phyloP scores from a whole-genome alignment of 2,113 vertebrate species.

The Chaetura pelagica region DNA sequence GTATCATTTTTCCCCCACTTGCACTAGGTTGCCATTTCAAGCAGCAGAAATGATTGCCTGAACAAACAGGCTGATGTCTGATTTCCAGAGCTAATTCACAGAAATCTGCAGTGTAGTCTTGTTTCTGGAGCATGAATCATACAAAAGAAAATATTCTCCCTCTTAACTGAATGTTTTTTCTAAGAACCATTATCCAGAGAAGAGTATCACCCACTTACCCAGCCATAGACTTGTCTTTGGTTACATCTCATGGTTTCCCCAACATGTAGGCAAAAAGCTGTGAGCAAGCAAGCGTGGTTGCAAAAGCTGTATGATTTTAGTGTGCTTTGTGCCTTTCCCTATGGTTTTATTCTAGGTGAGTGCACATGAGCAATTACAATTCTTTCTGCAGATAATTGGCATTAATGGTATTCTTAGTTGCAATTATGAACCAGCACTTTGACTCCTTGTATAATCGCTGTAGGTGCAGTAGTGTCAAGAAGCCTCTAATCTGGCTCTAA shows the following conservation, averaged over 20 bases:
- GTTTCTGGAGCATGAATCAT: not conserved
- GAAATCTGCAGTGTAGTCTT: not conserved
- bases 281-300: not conserved
- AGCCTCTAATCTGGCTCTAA: slow-evolving; percentile 58
- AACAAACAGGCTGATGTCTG: not conserved
- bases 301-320: not conserved
- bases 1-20: not conserved
- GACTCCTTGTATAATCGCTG: slow-evolving; percentile 55
- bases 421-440: slow-evolving; percentile 50
- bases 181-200: not conserved
- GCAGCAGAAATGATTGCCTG: slow-evolving; percentile 23
- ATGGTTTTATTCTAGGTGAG: slow-evolving; percentile 44
- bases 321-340: not conserved
- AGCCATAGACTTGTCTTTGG: not conserved
- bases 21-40: not conserved
- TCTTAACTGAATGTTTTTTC: not conserved
- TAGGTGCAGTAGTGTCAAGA: slow-evolving; percentile 51
- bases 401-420: slow-evolving; percentile 63
- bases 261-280: not conserved
- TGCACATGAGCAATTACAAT: slow-evolving; percentile 43
- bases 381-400: slow-evolving; percentile 52
- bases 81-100: not conserved
- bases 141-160: not conserved
- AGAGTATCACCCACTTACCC: not conserved
- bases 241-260: not conserved